A percentile compares a stretch with the other conserved stretches of the same genome.
These are phyloP conservation scores for Xerus inauris DNA, from an alignment of 2,113 vertebrate genomes.

Conservation along the genomic window DNA sequence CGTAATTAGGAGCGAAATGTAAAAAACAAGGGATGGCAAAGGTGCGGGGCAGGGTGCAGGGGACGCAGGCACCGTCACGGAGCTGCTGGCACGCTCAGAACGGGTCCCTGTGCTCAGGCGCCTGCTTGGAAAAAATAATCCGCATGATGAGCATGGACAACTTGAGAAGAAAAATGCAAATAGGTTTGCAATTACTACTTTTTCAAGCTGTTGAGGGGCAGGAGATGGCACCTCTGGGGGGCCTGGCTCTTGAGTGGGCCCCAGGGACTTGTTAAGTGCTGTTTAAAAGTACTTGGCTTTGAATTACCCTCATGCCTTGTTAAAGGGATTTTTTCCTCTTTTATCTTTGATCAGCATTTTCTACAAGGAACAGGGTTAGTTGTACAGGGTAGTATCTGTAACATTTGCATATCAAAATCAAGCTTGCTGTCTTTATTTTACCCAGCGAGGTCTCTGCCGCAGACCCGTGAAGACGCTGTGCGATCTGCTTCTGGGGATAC, in stretches of 20 bases:
- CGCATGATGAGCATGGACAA: constrained; percentile 84
- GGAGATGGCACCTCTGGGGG: constrained; percentile 91
- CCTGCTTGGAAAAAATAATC: constrained; percentile 62
- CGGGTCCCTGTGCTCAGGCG: constrained; percentile 70
- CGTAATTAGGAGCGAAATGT: constrained; percentile 91
- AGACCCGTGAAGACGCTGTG: constrained; percentile 44
- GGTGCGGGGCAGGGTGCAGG: constrained; percentile 63
- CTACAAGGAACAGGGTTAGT: constrained; percentile 81
- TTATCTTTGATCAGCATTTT: constrained; percentile 92
- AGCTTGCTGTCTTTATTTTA: constrained; percentile 79
- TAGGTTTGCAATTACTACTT: constrained; percentile 94
- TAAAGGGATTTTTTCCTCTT: constrained; percentile 89
- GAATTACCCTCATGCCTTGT: constrained; percentile 96
- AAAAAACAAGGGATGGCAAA: constrained; percentile 84
- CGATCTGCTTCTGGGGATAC: constrained; percentile 64
- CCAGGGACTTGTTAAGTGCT: constrained; percentile 97
- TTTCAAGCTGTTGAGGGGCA: constrained; percentile 95
- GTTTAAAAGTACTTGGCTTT: constrained; percentile 97
- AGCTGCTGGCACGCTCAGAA: background rate
- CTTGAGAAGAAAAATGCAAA: constrained; percentile 91
- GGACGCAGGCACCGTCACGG: background rate
- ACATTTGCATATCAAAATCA: constrained; percentile 91
- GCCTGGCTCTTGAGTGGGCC: constrained; percentile 92
- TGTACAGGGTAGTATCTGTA: constrained; percentile 76
- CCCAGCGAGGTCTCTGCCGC: constrained; percentile 81